These are phyloP conservation scores for Ailurus styani DNA, from an alignment of 2,113 vertebrate genomes.

Conservation along the genomic window DNA sequence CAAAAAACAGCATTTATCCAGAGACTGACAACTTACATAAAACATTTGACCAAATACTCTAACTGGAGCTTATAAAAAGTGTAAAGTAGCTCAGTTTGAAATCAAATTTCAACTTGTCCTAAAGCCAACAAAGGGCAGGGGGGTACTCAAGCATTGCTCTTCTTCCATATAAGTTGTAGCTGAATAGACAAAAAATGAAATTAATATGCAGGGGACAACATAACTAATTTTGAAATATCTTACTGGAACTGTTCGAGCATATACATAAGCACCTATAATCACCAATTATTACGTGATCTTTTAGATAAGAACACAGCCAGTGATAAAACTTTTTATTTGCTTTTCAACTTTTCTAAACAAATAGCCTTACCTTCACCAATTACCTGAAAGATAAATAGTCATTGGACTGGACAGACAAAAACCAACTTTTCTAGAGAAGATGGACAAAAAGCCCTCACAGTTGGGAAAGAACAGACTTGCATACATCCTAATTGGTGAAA, in stretches of 20 bases:
- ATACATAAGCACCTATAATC: neutral
- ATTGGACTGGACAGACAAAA: neutral
- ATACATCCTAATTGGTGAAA: neutral
- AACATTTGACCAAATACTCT: neutral
- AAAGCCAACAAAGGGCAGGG: neutral
- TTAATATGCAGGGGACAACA: neutral
- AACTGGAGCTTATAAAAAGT: neutral
- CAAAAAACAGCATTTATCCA: neutral
- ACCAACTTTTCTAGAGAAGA: neutral
- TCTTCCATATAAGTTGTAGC: neutral
- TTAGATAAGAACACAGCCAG: neutral
- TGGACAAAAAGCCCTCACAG: neutral
- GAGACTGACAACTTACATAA: neutral
- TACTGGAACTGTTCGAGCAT: neutral
- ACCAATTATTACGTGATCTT: neutral
- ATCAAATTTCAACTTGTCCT: neutral
- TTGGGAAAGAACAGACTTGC: neutral
- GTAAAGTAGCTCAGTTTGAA: neutral
- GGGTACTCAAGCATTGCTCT: neutral
- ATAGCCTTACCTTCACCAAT: neutral
- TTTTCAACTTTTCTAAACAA: conserved; percentile 15
- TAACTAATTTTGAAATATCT: neutral
- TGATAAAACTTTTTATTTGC: conserved; percentile 17
- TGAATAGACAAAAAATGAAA: neutral
- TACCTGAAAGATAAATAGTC: neutral